Percentiles rank a stretch among this genome's conserved stretches.
These are phyloP conservation scores for Pinna nobilis DNA, from an alignment of 1,140 invertebrate species.

Conservation along the genomic window DNA sequence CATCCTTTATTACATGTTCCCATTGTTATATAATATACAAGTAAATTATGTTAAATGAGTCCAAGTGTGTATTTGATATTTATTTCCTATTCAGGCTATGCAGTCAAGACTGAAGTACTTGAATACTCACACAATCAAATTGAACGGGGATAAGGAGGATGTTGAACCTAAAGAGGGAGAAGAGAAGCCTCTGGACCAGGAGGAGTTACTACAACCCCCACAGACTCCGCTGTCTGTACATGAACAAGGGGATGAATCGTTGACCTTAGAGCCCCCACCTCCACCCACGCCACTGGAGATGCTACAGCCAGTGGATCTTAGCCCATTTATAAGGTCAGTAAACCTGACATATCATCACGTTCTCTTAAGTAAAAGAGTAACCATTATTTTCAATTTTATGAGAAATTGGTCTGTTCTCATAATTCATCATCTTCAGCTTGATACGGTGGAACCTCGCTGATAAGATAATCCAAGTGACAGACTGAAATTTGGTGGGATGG, in stretches of 20 bases:
- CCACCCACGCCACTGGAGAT: constrained; percentile 66
- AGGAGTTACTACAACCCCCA: constrained; percentile 41
- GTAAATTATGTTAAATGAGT: background rate
- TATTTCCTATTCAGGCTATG: constrained; percentile 69
- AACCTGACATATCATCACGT: background rate
- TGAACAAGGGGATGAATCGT: constrained; percentile 57
- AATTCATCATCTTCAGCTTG: too few species aligned
- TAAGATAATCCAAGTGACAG: too few species aligned
- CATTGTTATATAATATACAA: background rate
- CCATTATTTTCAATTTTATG: too few species aligned
- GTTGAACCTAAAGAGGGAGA: constrained; percentile 45
- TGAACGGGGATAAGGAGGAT: constrained; percentile 52
- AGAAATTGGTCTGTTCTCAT: too few species aligned
- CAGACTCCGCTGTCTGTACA: constrained; percentile 56
- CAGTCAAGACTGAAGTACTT: constrained; percentile 71
- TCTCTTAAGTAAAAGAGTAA: too few species aligned
- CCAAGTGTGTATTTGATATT: too few species aligned
- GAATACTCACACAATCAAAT: constrained; percentile 67
- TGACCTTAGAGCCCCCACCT: constrained; percentile 67
- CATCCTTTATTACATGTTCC: background rate
- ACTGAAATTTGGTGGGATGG: too few species aligned
- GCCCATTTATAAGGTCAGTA: constrained; percentile 69
- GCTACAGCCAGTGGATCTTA: constrained; percentile 68
- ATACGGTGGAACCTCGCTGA: too few species aligned
- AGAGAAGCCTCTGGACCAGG: constrained; percentile 50